These are phyloP conservation scores for Myiagra hebetior DNA, from an alignment of 2,113 vertebrate genomes.

Conservation along the genomic window DNA sequence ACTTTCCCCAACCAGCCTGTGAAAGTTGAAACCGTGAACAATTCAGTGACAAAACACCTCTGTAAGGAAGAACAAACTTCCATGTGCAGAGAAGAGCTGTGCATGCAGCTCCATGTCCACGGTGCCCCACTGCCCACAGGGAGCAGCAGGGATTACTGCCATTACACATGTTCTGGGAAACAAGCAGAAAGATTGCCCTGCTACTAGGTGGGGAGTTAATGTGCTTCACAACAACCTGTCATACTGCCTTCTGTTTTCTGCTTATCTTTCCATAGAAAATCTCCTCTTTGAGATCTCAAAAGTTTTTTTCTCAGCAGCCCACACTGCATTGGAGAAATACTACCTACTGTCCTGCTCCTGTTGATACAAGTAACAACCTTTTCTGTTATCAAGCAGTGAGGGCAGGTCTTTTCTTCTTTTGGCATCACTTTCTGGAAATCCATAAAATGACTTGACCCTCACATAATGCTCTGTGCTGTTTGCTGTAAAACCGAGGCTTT, in stretches of 20 bases:
- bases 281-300: neutral
- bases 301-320: neutral
- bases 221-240: neutral
- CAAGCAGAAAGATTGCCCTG: neutral
- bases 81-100: neutral
- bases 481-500: neutral
- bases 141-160: neutral
- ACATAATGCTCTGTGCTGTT: neutral
- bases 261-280: neutral
- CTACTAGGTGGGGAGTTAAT: accelerated
- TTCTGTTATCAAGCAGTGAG: neutral
- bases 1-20: neutral
- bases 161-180: neutral
- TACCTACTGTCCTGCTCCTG: neutral
- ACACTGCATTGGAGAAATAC: neutral
- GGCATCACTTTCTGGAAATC: neutral
- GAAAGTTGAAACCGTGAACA: neutral
- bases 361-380: neutral
- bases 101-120: neutral
- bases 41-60: neutral
- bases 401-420: neutral
- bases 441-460: neutral
- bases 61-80: neutral
- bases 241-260: neutral
- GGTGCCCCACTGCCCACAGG: accelerated